These are phyloP conservation scores for Cyanoderma ruficeps DNA, from an alignment of 2,113 vertebrate species.

Conservation along the genomic window DNA sequence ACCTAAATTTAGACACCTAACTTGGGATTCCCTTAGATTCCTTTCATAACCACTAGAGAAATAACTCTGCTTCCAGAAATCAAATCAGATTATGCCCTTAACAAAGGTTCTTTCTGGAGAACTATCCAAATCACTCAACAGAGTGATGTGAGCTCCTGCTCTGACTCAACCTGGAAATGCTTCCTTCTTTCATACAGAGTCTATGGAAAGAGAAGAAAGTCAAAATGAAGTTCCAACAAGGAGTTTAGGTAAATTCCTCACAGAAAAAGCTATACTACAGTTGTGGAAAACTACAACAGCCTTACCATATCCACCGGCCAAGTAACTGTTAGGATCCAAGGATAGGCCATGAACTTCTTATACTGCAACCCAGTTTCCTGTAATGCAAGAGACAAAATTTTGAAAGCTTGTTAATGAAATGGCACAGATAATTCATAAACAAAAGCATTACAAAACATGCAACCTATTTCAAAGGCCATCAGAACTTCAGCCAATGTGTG, in stretches of 20 bases:
- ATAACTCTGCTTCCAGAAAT: neutral
- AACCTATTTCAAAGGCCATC: neutral
- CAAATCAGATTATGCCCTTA: neutral
- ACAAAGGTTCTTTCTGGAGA: neutral
- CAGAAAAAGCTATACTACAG: neutral
- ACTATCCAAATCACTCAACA: neutral
- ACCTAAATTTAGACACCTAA: neutral
- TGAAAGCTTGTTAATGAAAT: neutral
- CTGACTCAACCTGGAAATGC: neutral
- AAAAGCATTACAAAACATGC: neutral
- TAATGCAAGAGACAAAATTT: slow-evolving; percentile 6
- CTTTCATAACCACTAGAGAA: neutral
- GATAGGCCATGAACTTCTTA: slow-evolving; percentile 90
- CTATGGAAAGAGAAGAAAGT: neutral
- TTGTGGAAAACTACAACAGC: neutral
- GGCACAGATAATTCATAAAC: neutral
- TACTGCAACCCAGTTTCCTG: slow-evolving; percentile 87
- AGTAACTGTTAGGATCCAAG: slow-evolving; percentile 93
- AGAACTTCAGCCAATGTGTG: neutral
- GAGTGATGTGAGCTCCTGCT: neutral
- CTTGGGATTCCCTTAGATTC: neutral
- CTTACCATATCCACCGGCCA: slow-evolving; percentile 87
- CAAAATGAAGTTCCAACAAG: neutral
- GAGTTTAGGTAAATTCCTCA: neutral
- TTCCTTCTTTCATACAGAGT: neutral